A percentile compares a stretch with the other conserved stretches of the same genome.
These are phyloP conservation scores for Odocoileus hemionus DNA, from an alignment of 2,113 vertebrate species.

Conservation along the genomic window DNA sequence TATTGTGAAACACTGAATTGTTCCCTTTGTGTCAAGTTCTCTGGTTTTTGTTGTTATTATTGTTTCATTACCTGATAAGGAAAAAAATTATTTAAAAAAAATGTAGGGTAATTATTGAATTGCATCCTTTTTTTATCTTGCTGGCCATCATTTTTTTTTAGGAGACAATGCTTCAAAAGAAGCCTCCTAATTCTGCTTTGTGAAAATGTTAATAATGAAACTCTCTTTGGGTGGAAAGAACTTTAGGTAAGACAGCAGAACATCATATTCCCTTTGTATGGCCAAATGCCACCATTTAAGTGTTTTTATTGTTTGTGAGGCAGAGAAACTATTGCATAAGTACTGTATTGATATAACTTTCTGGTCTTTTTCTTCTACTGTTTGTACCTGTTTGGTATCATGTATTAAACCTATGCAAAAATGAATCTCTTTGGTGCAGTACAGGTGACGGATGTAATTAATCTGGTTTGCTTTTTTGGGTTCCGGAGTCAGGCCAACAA, in stretches of 20 bases:
- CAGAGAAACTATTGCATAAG: neutral
- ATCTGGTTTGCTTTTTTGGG: neutral
- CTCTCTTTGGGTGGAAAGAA: neutral
- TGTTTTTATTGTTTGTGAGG: neutral
- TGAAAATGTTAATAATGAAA: constrained; percentile 30
- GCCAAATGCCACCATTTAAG: neutral
- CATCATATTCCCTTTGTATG: neutral
- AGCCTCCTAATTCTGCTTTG: neutral
- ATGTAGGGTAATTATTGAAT: constrained; percentile 26
- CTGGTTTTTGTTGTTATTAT: constrained; percentile 43
- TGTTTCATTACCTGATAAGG: constrained; percentile 34
- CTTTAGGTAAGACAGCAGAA: neutral
- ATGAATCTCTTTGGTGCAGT: neutral
- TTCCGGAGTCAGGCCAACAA: neutral
- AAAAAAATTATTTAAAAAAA: constrained; percentile 10
- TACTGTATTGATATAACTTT: neutral
- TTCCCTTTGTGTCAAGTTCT: constrained; percentile 45
- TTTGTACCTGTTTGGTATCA: neutral
- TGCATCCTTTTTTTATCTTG: neutral
- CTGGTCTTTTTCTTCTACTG: neutral
- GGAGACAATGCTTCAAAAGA: constrained; percentile 25
- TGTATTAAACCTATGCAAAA: neutral
- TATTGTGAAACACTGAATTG: constrained; percentile 23
- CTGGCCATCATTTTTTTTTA: neutral
- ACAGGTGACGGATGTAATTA: neutral